These are phyloP conservation scores for Sphaeridia pumilis DNA, from an alignment of 2,888 invertebrate genomes.

Conservation along the genomic window DNA sequence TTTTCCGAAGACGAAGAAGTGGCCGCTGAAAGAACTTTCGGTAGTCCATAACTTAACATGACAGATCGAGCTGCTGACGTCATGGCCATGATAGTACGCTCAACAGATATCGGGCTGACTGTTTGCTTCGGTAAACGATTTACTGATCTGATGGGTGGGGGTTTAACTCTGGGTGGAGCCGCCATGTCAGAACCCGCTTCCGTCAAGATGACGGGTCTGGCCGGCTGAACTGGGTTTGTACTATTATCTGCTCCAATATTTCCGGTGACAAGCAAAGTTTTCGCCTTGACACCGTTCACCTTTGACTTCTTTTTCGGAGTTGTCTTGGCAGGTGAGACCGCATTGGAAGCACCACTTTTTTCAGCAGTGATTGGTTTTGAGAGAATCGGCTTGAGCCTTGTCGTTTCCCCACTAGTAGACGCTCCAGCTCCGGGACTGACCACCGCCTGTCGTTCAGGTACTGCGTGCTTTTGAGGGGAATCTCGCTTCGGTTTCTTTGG, in stretches of 20 bases:
- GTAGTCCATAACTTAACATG: slow-evolving; percentile 15
- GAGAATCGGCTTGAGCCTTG: too few relatives aligned
- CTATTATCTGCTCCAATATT: slow-evolving; percentile 7
- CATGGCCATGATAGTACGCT: slow-evolving; percentile 30
- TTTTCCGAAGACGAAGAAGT: too few relatives aligned
- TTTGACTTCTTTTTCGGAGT: slow-evolving; percentile 12
- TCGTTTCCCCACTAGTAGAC: slow-evolving; percentile 3
- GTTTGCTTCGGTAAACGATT: slow-evolving; percentile 3
- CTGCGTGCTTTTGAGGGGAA: background rate
- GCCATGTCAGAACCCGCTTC: background rate
- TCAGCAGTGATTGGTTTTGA: slow-evolving; percentile 1
- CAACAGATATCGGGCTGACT: slow-evolving; percentile 16
- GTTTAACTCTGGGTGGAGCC: background rate
- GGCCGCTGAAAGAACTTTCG: background rate
- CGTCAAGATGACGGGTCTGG: background rate
- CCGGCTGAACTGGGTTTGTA: too few relatives aligned
- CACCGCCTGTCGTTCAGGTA: slow-evolving; percentile 5
- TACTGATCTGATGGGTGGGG: slow-evolving; percentile 1
- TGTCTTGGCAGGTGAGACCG: background rate
- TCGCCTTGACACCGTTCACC: slow-evolving; percentile 15
- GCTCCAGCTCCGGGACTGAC: slow-evolving; percentile 10
- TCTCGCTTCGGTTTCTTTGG: slow-evolving; percentile 2
- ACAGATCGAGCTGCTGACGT: slow-evolving; percentile 28
- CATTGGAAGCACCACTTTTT: background rate
- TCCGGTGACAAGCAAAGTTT: slow-evolving; percentile 12